A percentile compares a stretch with the other conserved stretches of the same genome.
These are phyloP conservation scores for Allolobophora icterica DNA, from an alignment of 2,888 invertebrate genomes.

Conservation along the genomic window DNA sequence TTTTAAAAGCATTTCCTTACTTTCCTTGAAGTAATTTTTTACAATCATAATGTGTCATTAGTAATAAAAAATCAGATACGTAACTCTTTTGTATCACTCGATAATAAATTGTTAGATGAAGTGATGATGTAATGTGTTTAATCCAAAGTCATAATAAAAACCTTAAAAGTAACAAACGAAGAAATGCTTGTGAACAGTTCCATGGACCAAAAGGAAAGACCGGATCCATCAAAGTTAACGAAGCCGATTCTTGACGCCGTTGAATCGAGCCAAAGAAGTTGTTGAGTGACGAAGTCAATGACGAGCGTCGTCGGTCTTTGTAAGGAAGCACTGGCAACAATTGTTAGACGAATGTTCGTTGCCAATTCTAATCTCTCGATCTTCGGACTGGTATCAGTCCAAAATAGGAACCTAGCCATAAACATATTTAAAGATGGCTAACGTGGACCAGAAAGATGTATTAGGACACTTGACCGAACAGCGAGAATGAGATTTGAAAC, in stretches of 20 bases:
- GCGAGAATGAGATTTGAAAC: too few species aligned
- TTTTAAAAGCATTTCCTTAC: too few species aligned
- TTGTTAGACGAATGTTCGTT: background rate
- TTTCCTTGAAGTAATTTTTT: too few species aligned
- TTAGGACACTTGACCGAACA: too few species aligned
- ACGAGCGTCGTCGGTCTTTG: background rate
- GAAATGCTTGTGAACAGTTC: background rate
- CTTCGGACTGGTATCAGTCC: background rate
- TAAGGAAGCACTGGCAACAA: background rate
- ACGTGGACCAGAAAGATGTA: too few species aligned
- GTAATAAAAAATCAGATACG: too few species aligned
- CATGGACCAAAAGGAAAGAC: background rate
- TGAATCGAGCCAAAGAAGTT: background rate
- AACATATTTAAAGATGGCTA: too few species aligned
- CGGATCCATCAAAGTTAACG: constrained; percentile 17
- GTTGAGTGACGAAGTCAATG: background rate
- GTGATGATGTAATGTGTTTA: too few species aligned
- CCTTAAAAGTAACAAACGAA: background rate
- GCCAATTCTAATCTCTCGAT: constrained; percentile 4
- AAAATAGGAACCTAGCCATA: background rate
- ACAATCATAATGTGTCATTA: too few species aligned
- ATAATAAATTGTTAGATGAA: too few species aligned
- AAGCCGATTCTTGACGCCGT: background rate
- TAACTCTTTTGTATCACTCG: too few species aligned
- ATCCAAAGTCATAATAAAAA: background rate